A percentile compares a stretch with the other conserved stretches of the same genome.
phyloP scores from a whole-genome alignment of 2,113 vertebrate genomes.

The Cygnus buccinator region DNA sequence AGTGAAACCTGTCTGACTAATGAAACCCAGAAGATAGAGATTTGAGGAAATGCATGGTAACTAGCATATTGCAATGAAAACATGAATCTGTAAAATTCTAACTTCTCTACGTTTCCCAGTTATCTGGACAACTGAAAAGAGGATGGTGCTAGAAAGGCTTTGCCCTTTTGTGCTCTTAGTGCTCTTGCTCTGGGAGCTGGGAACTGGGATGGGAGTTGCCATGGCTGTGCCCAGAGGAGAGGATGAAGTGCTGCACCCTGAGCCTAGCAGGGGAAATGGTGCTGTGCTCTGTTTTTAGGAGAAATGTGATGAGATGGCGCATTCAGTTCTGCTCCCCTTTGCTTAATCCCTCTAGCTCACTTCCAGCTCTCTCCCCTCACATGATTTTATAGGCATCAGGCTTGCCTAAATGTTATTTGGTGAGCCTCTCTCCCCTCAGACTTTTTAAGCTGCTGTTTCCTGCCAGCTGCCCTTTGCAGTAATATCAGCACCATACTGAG shows the following conservation, averaged over 20 bases:
- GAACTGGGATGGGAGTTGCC: not conserved
- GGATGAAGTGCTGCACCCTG: not conserved
- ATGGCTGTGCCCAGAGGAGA: not conserved
- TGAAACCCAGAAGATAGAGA: not conserved
- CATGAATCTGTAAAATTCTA: not conserved
- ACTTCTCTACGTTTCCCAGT: not conserved
- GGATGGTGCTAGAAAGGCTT: not conserved
- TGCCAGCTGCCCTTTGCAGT: not conserved
- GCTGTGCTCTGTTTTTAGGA: not conserved
- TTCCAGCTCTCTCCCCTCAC: not conserved
- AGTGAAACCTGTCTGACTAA: not conserved
- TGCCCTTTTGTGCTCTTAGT: not conserved
- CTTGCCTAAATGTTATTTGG: not conserved
- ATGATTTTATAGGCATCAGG: not conserved
- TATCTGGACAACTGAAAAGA: not conserved
- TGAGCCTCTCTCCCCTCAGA: not conserved
- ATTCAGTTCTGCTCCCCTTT: not conserved
- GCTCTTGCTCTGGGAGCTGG: not conserved
- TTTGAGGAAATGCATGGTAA: not conserved
- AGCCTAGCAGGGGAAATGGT: not conserved
- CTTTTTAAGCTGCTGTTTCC: not conserved
- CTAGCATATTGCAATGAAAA: not conserved
- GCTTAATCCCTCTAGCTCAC: not conserved
- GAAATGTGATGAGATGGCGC: not conserved
- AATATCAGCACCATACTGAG: not conserved